Percentiles rank a stretch among this genome's conserved stretches.
Evolutionary conservation across 2,888 invertebrate species (phyloP).

Genomic region (Odontocolon sp.): DNA sequence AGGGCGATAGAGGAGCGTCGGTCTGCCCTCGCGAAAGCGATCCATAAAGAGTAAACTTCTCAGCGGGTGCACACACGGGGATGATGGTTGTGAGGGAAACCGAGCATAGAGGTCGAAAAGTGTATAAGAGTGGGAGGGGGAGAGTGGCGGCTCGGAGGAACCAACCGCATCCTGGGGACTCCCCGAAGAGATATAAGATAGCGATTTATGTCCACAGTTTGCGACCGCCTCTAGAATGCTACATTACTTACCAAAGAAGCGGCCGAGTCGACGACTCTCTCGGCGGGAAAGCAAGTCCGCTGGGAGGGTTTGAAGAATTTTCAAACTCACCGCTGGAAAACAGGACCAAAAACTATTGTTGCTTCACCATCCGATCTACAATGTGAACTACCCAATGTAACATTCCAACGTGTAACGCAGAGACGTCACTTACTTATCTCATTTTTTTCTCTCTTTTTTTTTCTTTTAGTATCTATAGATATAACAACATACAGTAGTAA

Average conservation of each 20-base stretch:
- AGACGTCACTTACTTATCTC: no score
- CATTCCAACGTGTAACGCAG: no score
- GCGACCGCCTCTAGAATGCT: conserved; percentile 59
- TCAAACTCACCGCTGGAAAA: conserved; percentile 16
- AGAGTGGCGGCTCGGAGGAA: conserved; percentile 13
- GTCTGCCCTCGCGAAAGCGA: conserved; percentile 40
- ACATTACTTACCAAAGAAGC: conserved; percentile 64
- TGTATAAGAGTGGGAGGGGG: conserved; percentile 9
- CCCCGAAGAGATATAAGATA: conserved; percentile 68
- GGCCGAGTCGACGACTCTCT: conserved; percentile 7
- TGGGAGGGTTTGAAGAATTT: conserved; percentile 36
- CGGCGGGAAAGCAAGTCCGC: conserved; percentile 4
- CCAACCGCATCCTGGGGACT: conserved; percentile 61
- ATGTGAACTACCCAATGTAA: no score
- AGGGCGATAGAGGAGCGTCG: background rate
- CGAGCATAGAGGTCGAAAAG: conserved; percentile 33
- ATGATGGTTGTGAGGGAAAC: background rate
- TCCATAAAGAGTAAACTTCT: conserved; percentile 60
- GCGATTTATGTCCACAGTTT: conserved; percentile 69
- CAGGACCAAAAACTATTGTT: background rate
- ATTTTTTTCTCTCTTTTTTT: no score
- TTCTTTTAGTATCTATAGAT: no score
- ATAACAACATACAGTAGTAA: no score
- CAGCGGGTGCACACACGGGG: conserved; percentile 10
- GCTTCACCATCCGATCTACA: no score